Percentiles rank a stretch among this genome's conserved stretches.
phyloP scores from a whole-genome alignment of 2,797 vertebrate species.

The Pangasius sanitwongsei region DNA sequence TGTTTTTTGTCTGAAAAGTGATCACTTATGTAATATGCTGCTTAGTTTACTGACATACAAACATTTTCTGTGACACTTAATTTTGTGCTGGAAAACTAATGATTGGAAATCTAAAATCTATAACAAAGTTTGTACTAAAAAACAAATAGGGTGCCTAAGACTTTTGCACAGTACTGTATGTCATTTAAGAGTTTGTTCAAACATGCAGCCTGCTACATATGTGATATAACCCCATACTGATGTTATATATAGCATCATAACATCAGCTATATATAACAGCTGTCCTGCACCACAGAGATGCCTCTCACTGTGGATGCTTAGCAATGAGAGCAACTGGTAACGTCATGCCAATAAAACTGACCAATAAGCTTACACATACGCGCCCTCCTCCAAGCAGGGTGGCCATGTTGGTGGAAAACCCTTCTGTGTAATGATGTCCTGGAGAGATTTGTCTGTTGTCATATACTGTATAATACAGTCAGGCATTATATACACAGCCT shows the following conservation, averaged over 20 bases:
- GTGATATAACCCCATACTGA: background rate
- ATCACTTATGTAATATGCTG: no score
- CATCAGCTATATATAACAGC: constrained; percentile 22
- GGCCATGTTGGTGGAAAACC: constrained; percentile 39
- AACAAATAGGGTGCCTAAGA: no score
- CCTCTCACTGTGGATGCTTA: constrained; percentile 27
- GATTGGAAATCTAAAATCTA: no score
- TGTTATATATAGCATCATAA: background rate
- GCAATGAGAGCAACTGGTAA: constrained; percentile 25
- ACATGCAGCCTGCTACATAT: background rate
- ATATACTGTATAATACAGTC: background rate
- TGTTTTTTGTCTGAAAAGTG: no score
- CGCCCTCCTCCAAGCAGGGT: constrained; percentile 39
- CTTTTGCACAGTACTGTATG: no score
- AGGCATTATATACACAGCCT: background rate
- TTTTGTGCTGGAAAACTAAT: no score
- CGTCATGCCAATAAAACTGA: constrained; percentile 10
- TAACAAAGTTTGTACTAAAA: no score
- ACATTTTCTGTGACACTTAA: no score
- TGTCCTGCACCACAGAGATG: background rate
- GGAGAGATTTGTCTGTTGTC: background rate
- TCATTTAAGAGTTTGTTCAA: background rate
- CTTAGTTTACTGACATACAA: no score
- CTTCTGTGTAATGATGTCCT: fast-evolving
- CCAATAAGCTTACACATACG: constrained; percentile 40